Evolutionary conservation across 2,888 invertebrate genomes (phyloP).

Genomic region (Hirtodrosophila duncani): DNA sequence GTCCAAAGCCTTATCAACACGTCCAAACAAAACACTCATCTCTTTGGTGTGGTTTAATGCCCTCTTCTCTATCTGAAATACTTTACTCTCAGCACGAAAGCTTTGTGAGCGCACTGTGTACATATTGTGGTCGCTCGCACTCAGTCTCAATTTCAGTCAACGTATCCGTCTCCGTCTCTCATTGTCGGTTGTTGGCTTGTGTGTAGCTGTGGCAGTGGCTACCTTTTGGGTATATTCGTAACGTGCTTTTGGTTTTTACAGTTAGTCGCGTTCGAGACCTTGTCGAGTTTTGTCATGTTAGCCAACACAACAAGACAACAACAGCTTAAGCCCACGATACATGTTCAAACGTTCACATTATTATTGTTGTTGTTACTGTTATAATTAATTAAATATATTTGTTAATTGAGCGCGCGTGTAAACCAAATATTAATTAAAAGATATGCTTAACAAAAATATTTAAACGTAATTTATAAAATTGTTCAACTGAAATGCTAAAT

Average conservation of each 20-base stretch:
- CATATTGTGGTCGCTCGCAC: slow-evolving; percentile 15
- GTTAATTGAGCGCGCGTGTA: slow-evolving; percentile 23
- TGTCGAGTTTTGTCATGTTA: slow-evolving; percentile 79
- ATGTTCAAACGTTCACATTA: slow-evolving; percentile 30
- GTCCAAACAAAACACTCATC: too few relatives aligned
- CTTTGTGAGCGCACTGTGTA: too few relatives aligned
- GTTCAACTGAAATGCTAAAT: slow-evolving; percentile 15
- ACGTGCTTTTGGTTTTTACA: slow-evolving; percentile 78
- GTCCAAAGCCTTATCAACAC: too few relatives aligned
- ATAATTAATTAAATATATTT: slow-evolving; percentile 14
- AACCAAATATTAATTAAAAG: slow-evolving; percentile 10
- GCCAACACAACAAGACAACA: slow-evolving; percentile 44
- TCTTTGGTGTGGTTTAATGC: too few relatives aligned
- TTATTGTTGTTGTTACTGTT: slow-evolving; percentile 15
- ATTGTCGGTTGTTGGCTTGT: slow-evolving; percentile 16
- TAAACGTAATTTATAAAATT: slow-evolving; percentile 12
- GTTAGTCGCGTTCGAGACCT: slow-evolving; percentile 79
- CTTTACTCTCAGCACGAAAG: too few relatives aligned
- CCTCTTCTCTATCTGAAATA: too few relatives aligned
- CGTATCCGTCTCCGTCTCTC: slow-evolving; percentile 44
- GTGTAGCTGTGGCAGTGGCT: slow-evolving; percentile 37
- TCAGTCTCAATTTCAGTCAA: slow-evolving; percentile 31
- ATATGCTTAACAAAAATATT: slow-evolving; percentile 10
- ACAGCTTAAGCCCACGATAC: slow-evolving; percentile 11
- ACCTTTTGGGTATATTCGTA: slow-evolving; percentile 77